phyloP scores from a whole-genome alignment of 2,888 invertebrate species.

The Rotaria magnacalcarata region DNA sequence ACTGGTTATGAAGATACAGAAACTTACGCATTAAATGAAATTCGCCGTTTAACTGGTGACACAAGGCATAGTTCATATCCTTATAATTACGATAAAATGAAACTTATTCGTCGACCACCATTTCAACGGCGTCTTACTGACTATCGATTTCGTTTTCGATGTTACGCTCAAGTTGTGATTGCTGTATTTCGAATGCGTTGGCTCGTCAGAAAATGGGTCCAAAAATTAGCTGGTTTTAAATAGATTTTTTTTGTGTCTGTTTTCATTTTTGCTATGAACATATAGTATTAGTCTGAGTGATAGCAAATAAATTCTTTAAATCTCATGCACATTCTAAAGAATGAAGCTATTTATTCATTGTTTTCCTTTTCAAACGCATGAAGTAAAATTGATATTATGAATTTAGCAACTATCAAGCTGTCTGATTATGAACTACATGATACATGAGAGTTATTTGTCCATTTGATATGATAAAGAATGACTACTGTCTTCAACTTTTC shows the following conservation, averaged over 20 bases:
- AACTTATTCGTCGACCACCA: not conserved
- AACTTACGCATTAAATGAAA: slow-evolving; percentile 37
- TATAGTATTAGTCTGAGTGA: not conserved
- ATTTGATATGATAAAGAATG: not conserved
- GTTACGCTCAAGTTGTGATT: not conserved
- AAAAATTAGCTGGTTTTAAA: not conserved
- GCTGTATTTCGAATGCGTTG: not conserved
- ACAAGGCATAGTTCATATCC: not conserved
- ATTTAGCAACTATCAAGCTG: not conserved
- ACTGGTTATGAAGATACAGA: slow-evolving; percentile 64
- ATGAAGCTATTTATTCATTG: not conserved
- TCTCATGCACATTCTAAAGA: too few relatives aligned
- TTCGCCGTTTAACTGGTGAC: not conserved
- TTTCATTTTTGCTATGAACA: not conserved
- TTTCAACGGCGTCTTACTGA: not conserved
- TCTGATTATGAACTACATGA: not conserved
- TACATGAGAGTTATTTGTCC: not conserved
- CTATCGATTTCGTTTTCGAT: slow-evolving; percentile 18
- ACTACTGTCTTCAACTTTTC: not conserved
- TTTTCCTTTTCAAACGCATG: too few relatives aligned
- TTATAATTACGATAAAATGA: not conserved
- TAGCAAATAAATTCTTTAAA: too few relatives aligned
- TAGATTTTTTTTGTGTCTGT: not conserved
- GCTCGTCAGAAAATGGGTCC: not conserved
- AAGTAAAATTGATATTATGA: too few relatives aligned